phyloP scores from a whole-genome alignment of 2,113 vertebrate species.

The Madoqua kirkii region DNA sequence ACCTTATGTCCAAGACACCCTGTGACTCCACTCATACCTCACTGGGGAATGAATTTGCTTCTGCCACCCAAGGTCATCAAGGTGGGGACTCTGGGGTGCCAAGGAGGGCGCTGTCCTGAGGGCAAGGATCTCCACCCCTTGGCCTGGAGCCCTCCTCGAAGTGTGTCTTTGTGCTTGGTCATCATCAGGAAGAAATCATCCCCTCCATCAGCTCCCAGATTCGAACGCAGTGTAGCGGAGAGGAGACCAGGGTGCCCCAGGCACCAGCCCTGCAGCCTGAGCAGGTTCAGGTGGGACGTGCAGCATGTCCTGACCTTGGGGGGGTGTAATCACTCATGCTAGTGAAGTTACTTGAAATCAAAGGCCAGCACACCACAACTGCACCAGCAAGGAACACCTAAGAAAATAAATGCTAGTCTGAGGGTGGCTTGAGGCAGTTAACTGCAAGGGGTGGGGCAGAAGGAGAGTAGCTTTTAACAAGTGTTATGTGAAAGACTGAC shows the following conservation, averaged over 20 bases:
- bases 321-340: slow-evolving; percentile 65
- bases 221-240: slow-evolving; percentile 17
- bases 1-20: slow-evolving; percentile 38
- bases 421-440: slow-evolving; percentile 77
- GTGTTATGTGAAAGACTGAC: slow-evolving; percentile 84
- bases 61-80: slow-evolving; percentile 60
- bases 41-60: slow-evolving; percentile 64
- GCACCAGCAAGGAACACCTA: slow-evolving; percentile 77
- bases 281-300: slow-evolving; percentile 61
- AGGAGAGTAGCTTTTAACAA: slow-evolving; percentile 83
- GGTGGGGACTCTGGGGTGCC: not conserved
- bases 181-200: slow-evolving; percentile 71
- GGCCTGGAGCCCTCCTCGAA: not conserved
- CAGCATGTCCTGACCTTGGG: slow-evolving; percentile 64
- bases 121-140: slow-evolving; percentile 30
- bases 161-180: slow-evolving; percentile 45
- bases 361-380: slow-evolving; percentile 76
- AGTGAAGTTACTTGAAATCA: slow-evolving; percentile 80
- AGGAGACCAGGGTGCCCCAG: slow-evolving; percentile 13
- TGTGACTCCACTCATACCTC: slow-evolving; percentile 62
- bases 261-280: slow-evolving; percentile 25
- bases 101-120: not conserved
- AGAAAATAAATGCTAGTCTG: slow-evolving; percentile 83
- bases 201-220: slow-evolving; percentile 48
- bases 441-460: slow-evolving; percentile 76